Evolutionary conservation across 37 sponge, comb jelly and placozoan species (phyloP).

Genomic region (Chondrilla cf. caribensis): DNA sequence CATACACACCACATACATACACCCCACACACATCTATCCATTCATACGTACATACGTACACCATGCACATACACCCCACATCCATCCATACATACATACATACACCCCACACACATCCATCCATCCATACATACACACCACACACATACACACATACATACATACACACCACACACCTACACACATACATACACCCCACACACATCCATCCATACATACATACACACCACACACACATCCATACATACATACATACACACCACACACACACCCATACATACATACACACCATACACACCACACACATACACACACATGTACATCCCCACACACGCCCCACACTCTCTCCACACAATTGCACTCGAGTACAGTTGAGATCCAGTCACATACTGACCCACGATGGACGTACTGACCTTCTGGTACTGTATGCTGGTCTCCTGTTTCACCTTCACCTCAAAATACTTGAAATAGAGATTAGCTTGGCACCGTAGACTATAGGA

Average conservation of each 20-base stretch:
- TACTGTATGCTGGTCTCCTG: background rate
- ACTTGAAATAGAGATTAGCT: background rate
- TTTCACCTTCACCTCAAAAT: background rate
- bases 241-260: no score
- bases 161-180: constrained; percentile 10
- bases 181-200: background rate
- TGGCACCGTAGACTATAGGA: background rate
- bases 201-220: background rate
- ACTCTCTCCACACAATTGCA: no score
- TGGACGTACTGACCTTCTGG: constrained; percentile 11
- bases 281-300: background rate
- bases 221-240: no score
- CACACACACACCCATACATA: background rate
- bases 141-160: constrained; percentile 14
- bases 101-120: background rate
- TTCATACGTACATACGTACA: background rate
- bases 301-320: constrained; percentile 20
- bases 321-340: constrained; percentile 21
- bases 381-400: no score
- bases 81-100: background rate
- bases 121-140: background rate
- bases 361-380: no score
- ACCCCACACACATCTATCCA: background rate
- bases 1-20: background rate
- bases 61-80: constrained; percentile 3